A percentile compares a stretch with the other conserved stretches of the same genome.
Conservation (phyloP, 1,140 invertebrate genomes). For the Protaetia brevitarsis region DNA sequence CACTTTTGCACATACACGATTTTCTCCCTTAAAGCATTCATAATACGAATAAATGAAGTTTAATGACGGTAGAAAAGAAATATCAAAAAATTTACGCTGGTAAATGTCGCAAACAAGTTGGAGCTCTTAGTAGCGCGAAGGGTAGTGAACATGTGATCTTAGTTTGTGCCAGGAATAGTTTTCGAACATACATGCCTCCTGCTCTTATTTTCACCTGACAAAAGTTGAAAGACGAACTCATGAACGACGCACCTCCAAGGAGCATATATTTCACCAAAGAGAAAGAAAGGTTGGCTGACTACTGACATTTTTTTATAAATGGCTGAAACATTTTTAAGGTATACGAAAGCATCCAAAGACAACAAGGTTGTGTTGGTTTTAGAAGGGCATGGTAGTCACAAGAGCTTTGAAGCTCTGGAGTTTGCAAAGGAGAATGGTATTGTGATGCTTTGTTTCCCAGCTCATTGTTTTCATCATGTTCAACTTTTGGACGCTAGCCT, state of each 20-base stretch:
- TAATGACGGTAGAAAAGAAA: constrained; percentile 6
- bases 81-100: not conserved
- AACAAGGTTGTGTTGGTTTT: constrained; percentile 41
- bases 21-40: too few species aligned
- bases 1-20: not conserved
- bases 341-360: constrained; percentile 35
- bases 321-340: constrained; percentile 43
- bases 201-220: not conserved
- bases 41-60: constrained; percentile 8
- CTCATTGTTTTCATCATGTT: too few species aligned
- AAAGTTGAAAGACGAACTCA: constrained; percentile 23
- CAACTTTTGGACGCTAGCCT: too few species aligned
- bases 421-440: too few species aligned
- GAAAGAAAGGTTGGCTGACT: constrained; percentile 28
- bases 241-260: too few species aligned
- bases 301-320: constrained; percentile 39
- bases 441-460: too few species aligned
- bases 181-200: not conserved
- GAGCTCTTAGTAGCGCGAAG: not conserved
- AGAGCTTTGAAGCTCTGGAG: too few species aligned
- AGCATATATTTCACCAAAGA: constrained; percentile 14
- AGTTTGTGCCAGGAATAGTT: not conserved
- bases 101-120: constrained; percentile 9
- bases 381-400: too few species aligned
- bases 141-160: not conserved